These are phyloP conservation scores for Seriola dumerili DNA, from an alignment of 2,113 vertebrate genomes.

Conservation along the genomic window DNA sequence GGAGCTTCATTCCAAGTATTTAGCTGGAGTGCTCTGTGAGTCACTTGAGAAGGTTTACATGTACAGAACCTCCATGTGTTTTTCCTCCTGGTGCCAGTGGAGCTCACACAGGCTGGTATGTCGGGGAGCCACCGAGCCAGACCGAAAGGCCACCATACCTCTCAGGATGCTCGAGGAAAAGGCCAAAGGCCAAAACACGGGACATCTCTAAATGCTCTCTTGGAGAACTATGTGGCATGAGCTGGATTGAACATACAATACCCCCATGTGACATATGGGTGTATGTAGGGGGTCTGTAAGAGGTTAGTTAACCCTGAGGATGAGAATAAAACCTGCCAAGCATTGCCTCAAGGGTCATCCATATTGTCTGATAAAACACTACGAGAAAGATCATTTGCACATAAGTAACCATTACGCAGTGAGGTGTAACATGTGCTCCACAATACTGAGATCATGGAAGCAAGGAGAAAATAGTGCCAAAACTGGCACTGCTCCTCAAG, in stretches of 20 bases:
- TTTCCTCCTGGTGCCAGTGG: background rate
- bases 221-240: background rate
- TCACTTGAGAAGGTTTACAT: constrained; percentile 21
- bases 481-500: background rate
- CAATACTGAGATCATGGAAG: too few relatives aligned
- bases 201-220: background rate
- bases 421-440: background rate
- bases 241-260: background rate
- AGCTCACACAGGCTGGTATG: background rate
- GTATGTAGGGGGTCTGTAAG: background rate
- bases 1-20: background rate
- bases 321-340: background rate
- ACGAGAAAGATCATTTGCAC: background rate
- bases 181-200: constrained; percentile 42
- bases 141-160: constrained; percentile 47
- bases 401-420: too few relatives aligned
- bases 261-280: background rate
- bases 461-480: background rate
- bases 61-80: background rate
- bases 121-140: background rate
- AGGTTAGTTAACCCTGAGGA: background rate
- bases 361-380: background rate
- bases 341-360: background rate
- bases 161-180: constrained; percentile 24
- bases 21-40: background rate